Conservation (phyloP, 2,888 invertebrate genomes). For the Synanthedon andrenaeformis region DNA sequence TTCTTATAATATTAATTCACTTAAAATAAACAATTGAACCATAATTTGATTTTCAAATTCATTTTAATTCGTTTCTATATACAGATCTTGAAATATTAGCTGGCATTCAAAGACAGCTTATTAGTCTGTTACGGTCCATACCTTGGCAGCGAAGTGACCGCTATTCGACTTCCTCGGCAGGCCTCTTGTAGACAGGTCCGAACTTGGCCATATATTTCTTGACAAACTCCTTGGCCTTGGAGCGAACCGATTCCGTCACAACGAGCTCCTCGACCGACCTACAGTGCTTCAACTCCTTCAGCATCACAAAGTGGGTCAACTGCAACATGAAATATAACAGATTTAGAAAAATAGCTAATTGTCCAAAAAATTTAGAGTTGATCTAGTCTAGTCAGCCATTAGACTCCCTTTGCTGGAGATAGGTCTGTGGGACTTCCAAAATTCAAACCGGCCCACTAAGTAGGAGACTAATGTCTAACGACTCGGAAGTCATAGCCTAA, state of each 20-base stretch:
- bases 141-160: constrained; percentile 6
- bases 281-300: constrained; percentile 94
- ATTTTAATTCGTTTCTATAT: too few relatives aligned
- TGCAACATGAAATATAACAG: constrained; percentile 44
- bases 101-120: too few relatives aligned
- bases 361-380: not conserved
- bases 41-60: too few relatives aligned
- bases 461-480: too few relatives aligned
- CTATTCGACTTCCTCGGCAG: constrained; percentile 74
- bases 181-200: constrained; percentile 81
- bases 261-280: constrained; percentile 86
- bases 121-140: not conserved
- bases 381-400: too few relatives aligned
- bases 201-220: constrained; percentile 97
- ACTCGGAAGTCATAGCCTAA: too few relatives aligned
- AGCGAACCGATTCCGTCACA: constrained; percentile 91
- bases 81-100: too few relatives aligned
- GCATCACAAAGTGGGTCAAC: constrained; percentile 95
- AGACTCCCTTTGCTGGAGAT: too few relatives aligned
- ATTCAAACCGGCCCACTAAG: too few relatives aligned
- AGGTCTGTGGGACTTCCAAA: too few relatives aligned
- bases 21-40: too few relatives aligned
- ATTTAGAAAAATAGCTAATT: not conserved
- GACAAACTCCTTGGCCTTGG: constrained; percentile 95
- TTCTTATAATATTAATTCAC: too few relatives aligned